Base-by-base conservation (phyloP, 2,888 invertebrate species). In the Drosophila parthenogenetica region DNA sequence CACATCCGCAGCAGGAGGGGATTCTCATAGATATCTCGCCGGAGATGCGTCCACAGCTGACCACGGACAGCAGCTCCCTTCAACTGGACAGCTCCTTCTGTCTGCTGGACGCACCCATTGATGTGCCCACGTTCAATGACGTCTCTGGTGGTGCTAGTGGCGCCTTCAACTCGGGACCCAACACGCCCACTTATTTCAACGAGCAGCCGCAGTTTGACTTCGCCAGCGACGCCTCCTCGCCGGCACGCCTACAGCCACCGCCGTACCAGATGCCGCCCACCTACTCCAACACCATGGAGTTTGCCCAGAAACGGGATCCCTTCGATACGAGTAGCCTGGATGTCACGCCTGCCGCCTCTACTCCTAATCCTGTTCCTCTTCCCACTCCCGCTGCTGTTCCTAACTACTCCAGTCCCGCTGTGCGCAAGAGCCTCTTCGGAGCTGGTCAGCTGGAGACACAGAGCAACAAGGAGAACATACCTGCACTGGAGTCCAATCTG, bases 21-120 rank as follows among this genome's bases (percentile, higher is more conserved):
- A 93, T 96, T 66, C 91, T 97, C 14, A 96, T 97, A 45, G 97
- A 97, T 90, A 93, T 97, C 88, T 93, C 96, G 69, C 93, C 96
- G 51, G 93, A 94, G 82, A 32, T 78, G 68, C 77, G 75, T 17
- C 76, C 77, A 19, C 2, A 19, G 43, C 1, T 74, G 7, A 58
- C 73, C 3, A 59, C 57, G 1, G 90, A 82, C 68, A 91, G 72
- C 75, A 82, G 71, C 76, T 91, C 84, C 64, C 90, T 77, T 59
- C 90, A 91, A 57, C 72, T 87, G 55, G 91, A 91, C 61, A 91
- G 86, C 60, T 87, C 90, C 0, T 90, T 92, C 67, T 95, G 95
- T 14, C 92, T 96, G 74, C 92, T 96, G 0, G 96, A 96, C 90
- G 95, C 95, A 77, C 96, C 96, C 0, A 92, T 96, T 0, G 96